A percentile compares a stretch with the other conserved stretches of the same genome.
These are phyloP conservation scores for Eufriesea mexicana DNA, from an alignment of 1,140 invertebrate genomes.

Conservation along the genomic window DNA sequence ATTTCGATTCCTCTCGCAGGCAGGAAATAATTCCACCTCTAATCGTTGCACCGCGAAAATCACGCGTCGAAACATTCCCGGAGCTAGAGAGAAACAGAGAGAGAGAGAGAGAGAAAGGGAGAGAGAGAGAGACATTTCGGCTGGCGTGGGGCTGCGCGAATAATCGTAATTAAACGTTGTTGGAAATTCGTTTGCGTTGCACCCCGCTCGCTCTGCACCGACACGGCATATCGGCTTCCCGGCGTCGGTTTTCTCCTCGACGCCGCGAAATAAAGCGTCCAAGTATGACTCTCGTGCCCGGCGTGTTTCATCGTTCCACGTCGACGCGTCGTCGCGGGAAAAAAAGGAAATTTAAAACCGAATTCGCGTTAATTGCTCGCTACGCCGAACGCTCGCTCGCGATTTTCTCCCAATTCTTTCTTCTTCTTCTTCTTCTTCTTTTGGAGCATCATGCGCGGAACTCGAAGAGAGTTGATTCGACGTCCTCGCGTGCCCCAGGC, in stretches of 20 bases:
- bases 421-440: too few relatives aligned
- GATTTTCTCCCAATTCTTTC: too few relatives aligned
- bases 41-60: slow-evolving; percentile 17
- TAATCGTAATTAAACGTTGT: slow-evolving; percentile 26
- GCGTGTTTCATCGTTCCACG: background rate
- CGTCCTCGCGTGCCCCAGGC: slow-evolving; percentile 10
- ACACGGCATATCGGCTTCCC: background rate
- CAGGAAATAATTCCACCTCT: background rate
- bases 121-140: background rate
- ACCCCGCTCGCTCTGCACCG: background rate
- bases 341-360: background rate
- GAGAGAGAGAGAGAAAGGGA: too few relatives aligned
- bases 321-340: too few relatives aligned
- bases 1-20: background rate
- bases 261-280: slow-evolving; percentile 1
- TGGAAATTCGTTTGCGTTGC: slow-evolving; percentile 6
- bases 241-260: background rate
- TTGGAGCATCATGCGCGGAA: too few relatives aligned
- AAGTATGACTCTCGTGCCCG: background rate
- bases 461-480: too few relatives aligned
- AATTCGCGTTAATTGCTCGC: background rate
- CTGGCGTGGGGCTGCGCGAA: background rate
- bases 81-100: too few relatives aligned
- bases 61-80: background rate
- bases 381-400: too few relatives aligned